These are phyloP conservation scores for Drosophila nr. perissopoda DNA, from an alignment of 2,888 invertebrate species.

Conservation along the genomic window DNA sequence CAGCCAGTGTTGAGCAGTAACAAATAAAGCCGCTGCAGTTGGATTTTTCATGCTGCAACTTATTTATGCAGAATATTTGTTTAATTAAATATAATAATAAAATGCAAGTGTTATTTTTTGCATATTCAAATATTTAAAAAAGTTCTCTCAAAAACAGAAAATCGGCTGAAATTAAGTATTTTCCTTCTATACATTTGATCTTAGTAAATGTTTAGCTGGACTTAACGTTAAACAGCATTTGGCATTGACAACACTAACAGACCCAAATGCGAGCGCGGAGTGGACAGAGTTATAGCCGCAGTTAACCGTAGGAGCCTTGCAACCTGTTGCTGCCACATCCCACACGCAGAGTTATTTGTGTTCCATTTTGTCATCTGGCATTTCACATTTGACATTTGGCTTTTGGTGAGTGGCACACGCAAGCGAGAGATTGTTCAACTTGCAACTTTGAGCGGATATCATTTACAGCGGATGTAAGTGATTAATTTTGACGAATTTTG, in stretches of 20 bases:
- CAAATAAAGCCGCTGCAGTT: neutral
- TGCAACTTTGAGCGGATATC: constrained; percentile 12
- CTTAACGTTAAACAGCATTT: neutral
- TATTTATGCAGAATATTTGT: neutral
- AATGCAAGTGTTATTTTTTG: neutral
- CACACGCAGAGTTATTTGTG: neutral
- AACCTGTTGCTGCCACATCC: constrained; percentile 30
- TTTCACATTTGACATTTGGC: constrained; percentile 9
- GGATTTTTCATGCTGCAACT: neutral
- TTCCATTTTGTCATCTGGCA: constrained; percentile 1
- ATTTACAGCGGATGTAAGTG: constrained; percentile 33
- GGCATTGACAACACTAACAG: constrained; percentile 7
- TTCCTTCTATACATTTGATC: neutral
- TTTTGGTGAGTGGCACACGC: constrained; percentile 4
- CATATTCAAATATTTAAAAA: neutral
- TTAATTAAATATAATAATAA: neutral
- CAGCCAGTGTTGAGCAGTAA: neutral
- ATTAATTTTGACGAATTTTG: constrained; percentile 21
- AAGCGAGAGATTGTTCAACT: neutral
- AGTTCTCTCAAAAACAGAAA: neutral
- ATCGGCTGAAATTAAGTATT: neutral
- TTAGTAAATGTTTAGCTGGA: neutral
- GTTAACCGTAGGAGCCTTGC: neutral
- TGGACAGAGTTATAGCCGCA: constrained; percentile 10
- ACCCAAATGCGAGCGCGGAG: neutral